Evolutionary conservation across 2,113 vertebrate genomes (phyloP).

Genomic region (Tenrec ecaudatus): DNA sequence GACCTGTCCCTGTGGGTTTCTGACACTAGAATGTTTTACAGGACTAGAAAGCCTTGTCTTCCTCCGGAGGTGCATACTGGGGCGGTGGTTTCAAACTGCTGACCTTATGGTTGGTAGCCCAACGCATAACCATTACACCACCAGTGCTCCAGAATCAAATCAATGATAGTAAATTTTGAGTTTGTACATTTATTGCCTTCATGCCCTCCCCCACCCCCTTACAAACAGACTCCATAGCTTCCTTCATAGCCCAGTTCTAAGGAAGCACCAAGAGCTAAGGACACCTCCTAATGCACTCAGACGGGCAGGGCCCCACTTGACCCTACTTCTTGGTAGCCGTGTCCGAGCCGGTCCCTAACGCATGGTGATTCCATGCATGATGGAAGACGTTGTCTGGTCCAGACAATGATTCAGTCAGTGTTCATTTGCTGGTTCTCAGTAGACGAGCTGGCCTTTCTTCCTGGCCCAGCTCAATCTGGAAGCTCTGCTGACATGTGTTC

Average conservation of each 20-base stretch:
- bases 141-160: too few relatives aligned
- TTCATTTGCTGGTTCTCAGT: background rate
- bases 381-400: background rate
- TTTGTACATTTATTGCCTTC: accelerated
- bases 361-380: background rate
- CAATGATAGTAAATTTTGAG: too few relatives aligned
- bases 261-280: too few relatives aligned
- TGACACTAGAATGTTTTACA: too few relatives aligned
- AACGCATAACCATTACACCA: too few relatives aligned
- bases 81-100: too few relatives aligned
- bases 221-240: too few relatives aligned
- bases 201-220: background rate
- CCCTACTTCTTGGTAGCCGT: background rate
- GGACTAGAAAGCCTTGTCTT: too few relatives aligned
- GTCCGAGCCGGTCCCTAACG: background rate
- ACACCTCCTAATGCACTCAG: background rate
- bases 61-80: too few relatives aligned
- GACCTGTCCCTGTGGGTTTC: too few relatives aligned
- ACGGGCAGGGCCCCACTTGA: background rate
- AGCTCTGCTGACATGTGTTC: background rate
- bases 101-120: too few relatives aligned
- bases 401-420: background rate
- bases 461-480: background rate
- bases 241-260: too few relatives aligned
- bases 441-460: background rate